Conservation (phyloP, 2,888 invertebrate species). For the Pogonocherus hispidulus region DNA sequence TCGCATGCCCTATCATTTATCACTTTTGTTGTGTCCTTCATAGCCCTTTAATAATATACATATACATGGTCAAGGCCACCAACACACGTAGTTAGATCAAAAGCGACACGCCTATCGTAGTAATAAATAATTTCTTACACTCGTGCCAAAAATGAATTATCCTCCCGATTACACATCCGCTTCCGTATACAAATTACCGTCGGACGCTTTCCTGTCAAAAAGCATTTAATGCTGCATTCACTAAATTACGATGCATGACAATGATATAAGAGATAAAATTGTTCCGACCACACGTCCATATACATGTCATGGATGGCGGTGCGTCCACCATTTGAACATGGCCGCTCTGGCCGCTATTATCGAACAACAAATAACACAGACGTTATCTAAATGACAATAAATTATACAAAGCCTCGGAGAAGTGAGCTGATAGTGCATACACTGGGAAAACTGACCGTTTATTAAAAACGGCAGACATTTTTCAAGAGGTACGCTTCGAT, state of each 20-base stretch:
- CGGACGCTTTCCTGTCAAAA: conserved; percentile 45
- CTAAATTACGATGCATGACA: conserved; percentile 45
- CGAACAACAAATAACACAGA: conserved; percentile 13
- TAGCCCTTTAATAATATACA: too few relatives aligned
- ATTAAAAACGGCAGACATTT: too few relatives aligned
- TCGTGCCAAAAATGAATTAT: conserved; percentile 26
- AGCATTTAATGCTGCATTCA: conserved; percentile 46
- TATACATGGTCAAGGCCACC: too few relatives aligned
- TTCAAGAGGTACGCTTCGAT: too few relatives aligned
- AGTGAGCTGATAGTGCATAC: neutral
- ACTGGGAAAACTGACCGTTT: neutral
- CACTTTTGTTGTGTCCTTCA: too few relatives aligned
- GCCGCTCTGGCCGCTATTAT: neutral
- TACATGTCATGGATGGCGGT: conserved; percentile 28
- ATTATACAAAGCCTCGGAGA: neutral
- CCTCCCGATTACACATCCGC: conserved; percentile 35
- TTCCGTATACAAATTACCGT: conserved; percentile 42
- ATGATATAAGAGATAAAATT: conserved; percentile 48
- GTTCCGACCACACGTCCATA: conserved; percentile 40
- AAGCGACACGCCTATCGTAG: conserved; percentile 5
- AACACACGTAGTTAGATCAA: neutral
- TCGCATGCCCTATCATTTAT: too few relatives aligned
- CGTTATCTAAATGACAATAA: conserved; percentile 5
- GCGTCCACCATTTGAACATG: conserved; percentile 12
- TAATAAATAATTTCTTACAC: conserved; percentile 8